Base-by-base conservation (phyloP, 2,113 vertebrate genomes). In the Ceratotherium simum region DNA sequence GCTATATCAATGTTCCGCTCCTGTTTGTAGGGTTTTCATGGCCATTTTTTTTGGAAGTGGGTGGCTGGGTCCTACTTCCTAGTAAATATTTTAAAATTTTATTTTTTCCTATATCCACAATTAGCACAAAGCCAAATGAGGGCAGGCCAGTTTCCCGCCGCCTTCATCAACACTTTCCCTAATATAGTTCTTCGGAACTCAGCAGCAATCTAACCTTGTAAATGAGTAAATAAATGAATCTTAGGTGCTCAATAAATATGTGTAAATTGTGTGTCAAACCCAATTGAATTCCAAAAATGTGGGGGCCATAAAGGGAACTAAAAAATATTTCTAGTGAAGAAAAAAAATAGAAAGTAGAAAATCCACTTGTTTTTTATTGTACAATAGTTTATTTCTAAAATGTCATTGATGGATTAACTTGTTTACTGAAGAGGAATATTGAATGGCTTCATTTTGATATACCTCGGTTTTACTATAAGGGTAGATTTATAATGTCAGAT, bases 401-500 rank as follows among this genome's bases (percentile, higher is more conserved):
- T 58, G 18, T 81, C 93, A 70, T 10, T 87, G 36, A 90, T 95
- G 27, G 75, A 88, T 64, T 16, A 54, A 67, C 90, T 70, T 91
- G 33, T 89, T 96, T 96, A 13, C 29, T 92, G 4, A 3, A 76
- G 33, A 78, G 46, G 56, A 70, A 60, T 80, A 83, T 54, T 90
- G n/a, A 97, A 89, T 91, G 14, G 1, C 12, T 70, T 8, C 2
- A 94, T 86, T 92, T 67, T n/a, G 46, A 93, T 75, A 51, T 31
- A 91, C 60, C 9, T 80, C 6, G 67, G 4, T 33, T 94, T n/a
- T 91, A 69, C 65, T 5, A 72, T 75, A 88, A 97, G 48, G 12
- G 29, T 70, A 91, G 7, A 81, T 96, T 97, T 97, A 97, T 95
- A 96, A 84, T 48, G 16, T 20, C 48, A 97, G 14, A 33, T 94